A percentile compares a stretch with the other conserved stretches of the same genome.
phyloP scores from a whole-genome alignment of 2,888 invertebrate genomes.

The Nebria salina region DNA sequence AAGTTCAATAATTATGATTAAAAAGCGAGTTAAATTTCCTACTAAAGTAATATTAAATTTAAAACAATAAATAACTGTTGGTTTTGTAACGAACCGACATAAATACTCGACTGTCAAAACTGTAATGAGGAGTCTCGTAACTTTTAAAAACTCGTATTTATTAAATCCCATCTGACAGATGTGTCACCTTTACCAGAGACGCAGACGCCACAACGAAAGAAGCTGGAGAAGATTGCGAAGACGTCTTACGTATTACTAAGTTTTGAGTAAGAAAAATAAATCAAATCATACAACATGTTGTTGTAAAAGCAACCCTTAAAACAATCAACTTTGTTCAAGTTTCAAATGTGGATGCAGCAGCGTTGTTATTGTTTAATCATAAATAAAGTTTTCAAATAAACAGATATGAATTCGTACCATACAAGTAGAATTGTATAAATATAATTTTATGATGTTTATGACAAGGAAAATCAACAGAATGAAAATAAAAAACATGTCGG shows the following conservation, averaged over 20 bases:
- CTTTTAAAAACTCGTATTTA: slow-evolving; percentile 3
- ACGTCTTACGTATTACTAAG: neutral
- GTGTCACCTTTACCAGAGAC: slow-evolving; percentile 3
- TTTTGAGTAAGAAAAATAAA: slow-evolving; percentile 5
- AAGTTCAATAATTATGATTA: too few species aligned
- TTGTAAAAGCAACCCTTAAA: neutral
- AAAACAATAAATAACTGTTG: neutral
- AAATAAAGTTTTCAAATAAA: too few species aligned
- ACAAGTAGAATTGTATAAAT: too few species aligned
- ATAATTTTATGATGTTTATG: too few species aligned
- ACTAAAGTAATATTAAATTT: too few species aligned
- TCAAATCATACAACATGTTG: neutral
- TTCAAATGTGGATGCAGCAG: neutral
- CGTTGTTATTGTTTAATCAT: too few species aligned
- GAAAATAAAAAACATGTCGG: neutral
- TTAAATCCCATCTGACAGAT: slow-evolving; percentile 11
- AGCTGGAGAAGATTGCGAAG: neutral
- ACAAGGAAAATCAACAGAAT: too few species aligned
- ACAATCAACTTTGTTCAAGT: slow-evolving; percentile 8
- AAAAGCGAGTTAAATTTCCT: too few species aligned
- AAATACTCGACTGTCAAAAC: slow-evolving; percentile 2
- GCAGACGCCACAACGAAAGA: neutral
- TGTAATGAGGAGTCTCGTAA: neutral
- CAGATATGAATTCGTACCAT: too few species aligned
- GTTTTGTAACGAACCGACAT: neutral